Conservation (phyloP, 2,113 vertebrate species). For the Crotalus helleri region DNA sequence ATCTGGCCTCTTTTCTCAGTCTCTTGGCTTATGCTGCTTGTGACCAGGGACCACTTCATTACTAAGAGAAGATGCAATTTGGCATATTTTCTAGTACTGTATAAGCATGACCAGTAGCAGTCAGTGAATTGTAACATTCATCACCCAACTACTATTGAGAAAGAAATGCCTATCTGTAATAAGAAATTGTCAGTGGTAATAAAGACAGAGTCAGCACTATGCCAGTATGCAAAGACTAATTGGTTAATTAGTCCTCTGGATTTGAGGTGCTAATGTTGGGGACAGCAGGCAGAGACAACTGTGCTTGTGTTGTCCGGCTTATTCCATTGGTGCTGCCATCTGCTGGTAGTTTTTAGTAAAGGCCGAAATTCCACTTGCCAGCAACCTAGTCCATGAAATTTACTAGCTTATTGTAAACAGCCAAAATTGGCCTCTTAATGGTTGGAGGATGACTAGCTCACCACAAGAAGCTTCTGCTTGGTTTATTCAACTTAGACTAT, state of each 20-base stretch:
- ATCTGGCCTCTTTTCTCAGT: neutral
- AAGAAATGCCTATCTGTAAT: neutral
- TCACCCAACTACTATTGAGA: neutral
- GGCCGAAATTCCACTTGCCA: neutral
- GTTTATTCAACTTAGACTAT: no score
- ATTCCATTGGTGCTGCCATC: neutral
- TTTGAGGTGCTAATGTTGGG: neutral
- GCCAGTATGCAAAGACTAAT: neutral
- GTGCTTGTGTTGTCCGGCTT: neutral
- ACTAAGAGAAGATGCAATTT: neutral
- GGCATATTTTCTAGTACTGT: neutral
- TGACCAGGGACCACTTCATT: neutral
- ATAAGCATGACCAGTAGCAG: neutral
- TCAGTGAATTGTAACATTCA: neutral
- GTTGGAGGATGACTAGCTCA: no score
- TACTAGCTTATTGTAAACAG: neutral
- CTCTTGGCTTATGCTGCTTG: neutral
- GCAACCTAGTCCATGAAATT: neutral
- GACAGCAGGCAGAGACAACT: neutral
- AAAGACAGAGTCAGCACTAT: neutral
- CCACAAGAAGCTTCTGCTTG: no score
- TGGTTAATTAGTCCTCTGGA: neutral
- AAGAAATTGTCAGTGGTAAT: neutral
- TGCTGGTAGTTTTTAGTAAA: neutral
- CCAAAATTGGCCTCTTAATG: no score